Evolutionary conservation across 2,113 vertebrate species (phyloP), one percentile per base, ranked within the genome.

Genomic region (Grallaria varia): DNA sequence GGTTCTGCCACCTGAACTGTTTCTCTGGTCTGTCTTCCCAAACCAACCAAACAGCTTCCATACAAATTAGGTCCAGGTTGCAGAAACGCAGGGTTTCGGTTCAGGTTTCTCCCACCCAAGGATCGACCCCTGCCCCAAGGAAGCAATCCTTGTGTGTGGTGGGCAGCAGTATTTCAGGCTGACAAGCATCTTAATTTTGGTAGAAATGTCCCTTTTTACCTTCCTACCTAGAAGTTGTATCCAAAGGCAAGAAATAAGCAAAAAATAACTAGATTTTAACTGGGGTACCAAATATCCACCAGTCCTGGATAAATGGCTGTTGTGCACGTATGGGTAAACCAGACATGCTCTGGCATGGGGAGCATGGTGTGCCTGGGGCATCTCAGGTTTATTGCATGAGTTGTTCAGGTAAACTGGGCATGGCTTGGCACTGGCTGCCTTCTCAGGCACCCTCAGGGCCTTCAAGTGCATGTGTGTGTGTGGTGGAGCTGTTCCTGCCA

Each of bases 1-100:
- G 60, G 55, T 90, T 96, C 87, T 86, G 78, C 76, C 84, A 95
- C 71, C 90, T 85, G 71, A 78, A 90, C 80, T 83, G 31, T 91
- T 87, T 84, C 60, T 91, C 78, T 90, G 77, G 39, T 83, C 63
- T 95, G 20, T 72, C 27, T 39, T 87, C 35, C n/a, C 56, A 42
- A 66, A 69, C 30, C 47, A 42, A 31, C 52, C 17, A 69, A 86
- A 87, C 47, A 59, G 56, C 87, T 82, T 92, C 85, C 53, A 66
- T 53, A 80, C 63, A 85, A 77, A 93, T 76, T 44, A 37, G 63
- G 52, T 14, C 33, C 76, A 62, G 28, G 35, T 42, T 73, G 58
- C 27, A 91, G 60, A 87, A 83, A 10, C 44, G 42, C 6, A 30
- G 33, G 39, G 17, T 83, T 93, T 66, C 52, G 56, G 56, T 49